These are phyloP conservation scores for Calliopsis andreniformis DNA, from an alignment of 1,140 invertebrate genomes.

Conservation along the genomic window DNA sequence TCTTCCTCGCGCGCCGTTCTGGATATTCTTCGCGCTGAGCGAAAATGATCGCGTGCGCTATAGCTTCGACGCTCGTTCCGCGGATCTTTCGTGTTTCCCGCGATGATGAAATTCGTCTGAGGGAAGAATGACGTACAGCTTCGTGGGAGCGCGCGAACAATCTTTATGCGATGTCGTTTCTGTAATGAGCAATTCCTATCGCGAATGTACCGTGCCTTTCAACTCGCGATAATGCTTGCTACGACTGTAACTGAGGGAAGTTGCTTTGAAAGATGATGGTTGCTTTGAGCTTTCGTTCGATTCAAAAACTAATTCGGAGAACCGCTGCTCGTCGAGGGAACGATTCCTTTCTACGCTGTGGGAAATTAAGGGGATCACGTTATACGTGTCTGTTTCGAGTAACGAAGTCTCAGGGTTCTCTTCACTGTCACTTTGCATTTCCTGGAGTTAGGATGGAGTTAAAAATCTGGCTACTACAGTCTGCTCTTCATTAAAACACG, in stretches of 20 bases:
- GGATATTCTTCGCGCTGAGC: constrained; percentile 51
- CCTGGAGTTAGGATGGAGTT: too few species aligned
- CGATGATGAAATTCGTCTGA: not conserved
- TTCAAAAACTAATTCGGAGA: not conserved
- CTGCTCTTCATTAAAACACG: not conserved
- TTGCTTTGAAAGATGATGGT: constrained; percentile 3
- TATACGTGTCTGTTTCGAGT: too few species aligned
- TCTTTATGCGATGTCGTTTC: not conserved
- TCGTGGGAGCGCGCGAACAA: not conserved
- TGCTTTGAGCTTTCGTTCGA: not conserved
- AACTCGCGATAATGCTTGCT: not conserved
- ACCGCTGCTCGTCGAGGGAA: not conserved
- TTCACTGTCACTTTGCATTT: too few species aligned
- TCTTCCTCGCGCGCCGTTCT: constrained; percentile 16
- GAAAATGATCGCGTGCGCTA: constrained; percentile 59
- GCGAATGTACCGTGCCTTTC: not conserved
- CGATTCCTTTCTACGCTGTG: too few species aligned
- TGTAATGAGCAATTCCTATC: constrained; percentile 59
- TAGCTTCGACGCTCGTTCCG: constrained; percentile 42
- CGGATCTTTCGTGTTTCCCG: constrained; percentile 27
- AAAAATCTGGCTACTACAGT: too few species aligned
- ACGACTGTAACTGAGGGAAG: not conserved
- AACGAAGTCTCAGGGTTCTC: too few species aligned
- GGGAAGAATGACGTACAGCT: constrained; percentile 16
- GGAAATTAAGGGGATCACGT: too few species aligned